Base-by-base conservation (phyloP, 2,113 vertebrate genomes). In the Electrona antarctica region DNA sequence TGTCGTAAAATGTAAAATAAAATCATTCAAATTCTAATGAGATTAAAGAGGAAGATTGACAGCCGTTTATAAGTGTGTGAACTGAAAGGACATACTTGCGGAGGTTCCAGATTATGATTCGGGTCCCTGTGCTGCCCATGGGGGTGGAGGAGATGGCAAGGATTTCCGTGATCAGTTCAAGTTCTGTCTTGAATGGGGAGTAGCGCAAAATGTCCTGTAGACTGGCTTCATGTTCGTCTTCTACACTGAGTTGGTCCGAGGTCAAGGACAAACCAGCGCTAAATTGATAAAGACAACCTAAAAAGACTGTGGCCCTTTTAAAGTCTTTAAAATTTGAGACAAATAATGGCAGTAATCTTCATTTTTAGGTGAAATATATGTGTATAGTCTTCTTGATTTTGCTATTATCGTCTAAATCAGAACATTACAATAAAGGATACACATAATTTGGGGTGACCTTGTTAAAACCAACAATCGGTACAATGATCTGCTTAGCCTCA, bases 31-130 rank as follows among this genome's bases (percentile, higher is more conserved):
- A 41, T 41, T 41, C 33, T 41, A 41, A 41, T 41, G 33, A 41
- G 33, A 41, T 41, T 41, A 41, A 4, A 41, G 33, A 41, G 33
- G 33, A 41, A 41, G 33, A 41, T 41, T 41, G 33, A 41, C 33
- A 41, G 33, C 5, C 3, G 3, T 41, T 41, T 41, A 1, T 3
- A 41, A 41, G 3, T 41, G 33, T 41, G 33, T 6, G 33, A 41
- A 41, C 33, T 41, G 51, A 13, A n/a, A 60, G 50, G 12, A 66
- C 78, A 66, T 86, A 99, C 98, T 92, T 93, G 83, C 95, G 93
- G 10, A 99, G 93, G 70, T 97, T 98, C 98, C 98, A 99, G 80
- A 99, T 97, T 75, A 99, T 97, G 77, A 99, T 97, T 70, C 95
- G 91, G 7, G 98, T 97, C 81, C 98, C 98, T 14, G 94, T 96